These are phyloP conservation scores for Picathartes gymnocephalus DNA, from an alignment of 2,113 vertebrate species.

Conservation along the genomic window DNA sequence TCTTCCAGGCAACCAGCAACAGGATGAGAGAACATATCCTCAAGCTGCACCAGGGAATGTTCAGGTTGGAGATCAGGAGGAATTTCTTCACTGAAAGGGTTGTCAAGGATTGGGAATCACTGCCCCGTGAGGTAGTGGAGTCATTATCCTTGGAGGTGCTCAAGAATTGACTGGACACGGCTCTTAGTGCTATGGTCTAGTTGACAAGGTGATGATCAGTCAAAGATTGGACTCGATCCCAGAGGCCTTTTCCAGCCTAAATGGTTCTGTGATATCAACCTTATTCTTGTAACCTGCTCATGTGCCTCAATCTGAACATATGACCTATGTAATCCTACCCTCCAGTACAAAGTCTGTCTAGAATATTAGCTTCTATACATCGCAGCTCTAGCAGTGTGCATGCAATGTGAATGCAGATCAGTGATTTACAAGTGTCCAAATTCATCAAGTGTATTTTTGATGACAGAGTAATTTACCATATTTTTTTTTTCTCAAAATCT, in stretches of 20 bases:
- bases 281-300: not conserved
- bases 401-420: not conserved
- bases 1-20: not conserved
- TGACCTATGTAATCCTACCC: not conserved
- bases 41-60: not conserved
- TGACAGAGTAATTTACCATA: not conserved
- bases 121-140: not conserved
- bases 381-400: not conserved
- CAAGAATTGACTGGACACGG: not conserved
- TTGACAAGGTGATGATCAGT: not conserved
- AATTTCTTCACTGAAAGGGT: not conserved
- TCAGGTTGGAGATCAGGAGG: not conserved
- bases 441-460: not conserved
- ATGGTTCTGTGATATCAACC: not conserved
- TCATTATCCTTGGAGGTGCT: not conserved
- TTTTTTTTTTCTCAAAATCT: not conserved
- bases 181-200: not conserved
- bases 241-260: not conserved
- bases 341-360: not conserved
- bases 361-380: not conserved
- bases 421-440: not conserved
- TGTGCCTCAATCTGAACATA: not conserved
- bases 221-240: not conserved
- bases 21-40: not conserved
- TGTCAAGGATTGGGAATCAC: not conserved